Percentiles rank a stretch among this genome's conserved stretches.
Conservation (phyloP, 2,888 invertebrate species). For the Leucania comma region DNA sequence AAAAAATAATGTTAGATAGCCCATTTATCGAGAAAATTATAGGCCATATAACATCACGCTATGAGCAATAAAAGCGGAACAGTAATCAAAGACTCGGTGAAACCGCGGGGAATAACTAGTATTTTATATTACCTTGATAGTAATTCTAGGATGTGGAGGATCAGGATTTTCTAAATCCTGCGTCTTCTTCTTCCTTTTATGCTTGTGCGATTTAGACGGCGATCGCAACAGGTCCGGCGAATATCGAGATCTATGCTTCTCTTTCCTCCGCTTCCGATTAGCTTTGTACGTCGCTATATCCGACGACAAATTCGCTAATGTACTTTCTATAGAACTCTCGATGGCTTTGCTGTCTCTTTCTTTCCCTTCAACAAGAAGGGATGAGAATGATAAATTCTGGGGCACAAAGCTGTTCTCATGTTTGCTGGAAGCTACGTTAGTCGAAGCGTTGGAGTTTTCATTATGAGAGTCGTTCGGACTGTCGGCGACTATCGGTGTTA, state of each 20-base stretch:
- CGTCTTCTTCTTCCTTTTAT: constrained; percentile 95
- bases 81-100: too few species aligned
- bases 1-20: too few species aligned
- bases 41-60: too few species aligned
- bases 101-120: background rate
- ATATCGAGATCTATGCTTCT: constrained; percentile 94
- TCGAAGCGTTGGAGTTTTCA: constrained; percentile 87
- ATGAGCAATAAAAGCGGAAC: too few species aligned
- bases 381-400: constrained; percentile 88
- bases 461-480: constrained; percentile 89
- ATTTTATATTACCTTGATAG: constrained; percentile 92
- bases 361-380: constrained; percentile 83
- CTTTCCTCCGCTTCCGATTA: constrained; percentile 93
- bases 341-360: constrained; percentile 86
- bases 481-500: constrained; percentile 88
- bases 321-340: constrained; percentile 87
- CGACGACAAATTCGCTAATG: constrained; percentile 86
- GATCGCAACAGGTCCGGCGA: constrained; percentile 92
- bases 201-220: constrained; percentile 94
- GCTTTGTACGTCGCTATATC: constrained; percentile 90
- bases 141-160: constrained; percentile 93
- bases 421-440: constrained; percentile 73
- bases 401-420: constrained; percentile 76
- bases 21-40: too few species aligned
- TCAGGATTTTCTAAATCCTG: constrained; percentile 91